phyloP scores from a whole-genome alignment of 2,888 invertebrate species.

The Aporophyla nigra region DNA sequence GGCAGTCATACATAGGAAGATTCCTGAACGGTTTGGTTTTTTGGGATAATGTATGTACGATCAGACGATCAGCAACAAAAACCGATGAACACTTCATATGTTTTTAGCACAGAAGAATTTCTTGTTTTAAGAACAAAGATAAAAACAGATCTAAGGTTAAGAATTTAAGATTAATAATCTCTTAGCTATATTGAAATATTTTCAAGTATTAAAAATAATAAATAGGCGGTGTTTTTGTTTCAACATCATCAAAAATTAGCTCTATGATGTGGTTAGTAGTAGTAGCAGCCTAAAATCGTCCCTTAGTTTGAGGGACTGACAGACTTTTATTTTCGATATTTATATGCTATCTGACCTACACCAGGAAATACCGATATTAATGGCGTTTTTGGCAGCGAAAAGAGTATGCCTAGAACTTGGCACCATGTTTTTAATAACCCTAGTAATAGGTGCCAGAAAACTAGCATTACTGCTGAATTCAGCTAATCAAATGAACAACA shows the following conservation, averaged over 20 bases:
- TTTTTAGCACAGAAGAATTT: not conserved
- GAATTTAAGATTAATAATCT: not conserved
- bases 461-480: not conserved
- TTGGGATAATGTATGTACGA: not conserved
- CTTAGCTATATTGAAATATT: not conserved
- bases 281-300: not conserved
- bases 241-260: not conserved
- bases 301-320: not conserved
- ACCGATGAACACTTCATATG: not conserved
- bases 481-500: not conserved
- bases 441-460: conserved; percentile 22
- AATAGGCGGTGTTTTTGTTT: not conserved
- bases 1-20: not conserved
- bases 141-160: not conserved
- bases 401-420: conserved; percentile 14
- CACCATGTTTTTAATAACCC: not conserved
- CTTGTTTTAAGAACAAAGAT: not conserved
- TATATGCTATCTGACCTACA: not conserved
- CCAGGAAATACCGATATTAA: not conserved
- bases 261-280: no score
- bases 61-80: not conserved
- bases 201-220: not conserved
- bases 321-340: not conserved
- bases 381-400: conserved; percentile 17
- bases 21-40: not conserved